These are phyloP conservation scores for Leucoma salicis DNA, from an alignment of 2,888 invertebrate species.

Conservation along the genomic window DNA sequence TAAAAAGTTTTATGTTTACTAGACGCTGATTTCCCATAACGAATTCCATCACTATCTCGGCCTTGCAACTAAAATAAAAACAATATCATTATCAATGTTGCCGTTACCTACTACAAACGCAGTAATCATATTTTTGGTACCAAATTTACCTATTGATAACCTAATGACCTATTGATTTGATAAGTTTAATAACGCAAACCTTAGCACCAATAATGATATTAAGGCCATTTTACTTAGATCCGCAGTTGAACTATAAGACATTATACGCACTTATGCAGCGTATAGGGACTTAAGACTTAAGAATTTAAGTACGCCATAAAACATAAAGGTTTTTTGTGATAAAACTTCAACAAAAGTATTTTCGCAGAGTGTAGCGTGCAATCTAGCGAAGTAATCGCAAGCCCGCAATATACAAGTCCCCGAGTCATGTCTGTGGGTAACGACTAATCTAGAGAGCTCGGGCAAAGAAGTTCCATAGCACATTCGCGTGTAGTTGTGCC, in stretches of 20 bases:
- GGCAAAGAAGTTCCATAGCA: background rate
- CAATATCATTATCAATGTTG: no score
- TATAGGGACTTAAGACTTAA: background rate
- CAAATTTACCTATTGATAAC: no score
- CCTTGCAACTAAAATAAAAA: no score
- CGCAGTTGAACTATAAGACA: no score
- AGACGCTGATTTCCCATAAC: no score
- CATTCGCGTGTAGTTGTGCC: background rate
- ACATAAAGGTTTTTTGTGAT: conserved; percentile 3
- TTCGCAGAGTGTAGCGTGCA: conserved; percentile 17
- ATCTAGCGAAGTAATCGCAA: conserved; percentile 25
- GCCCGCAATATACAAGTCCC: conserved; percentile 9
- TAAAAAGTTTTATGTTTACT: no score
- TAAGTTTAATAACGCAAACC: no score
- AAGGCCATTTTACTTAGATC: background rate
- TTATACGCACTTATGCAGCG: conserved; percentile 5
- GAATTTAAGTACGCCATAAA: background rate
- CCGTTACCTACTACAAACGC: no score
- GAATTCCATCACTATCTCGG: no score
- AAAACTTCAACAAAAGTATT: conserved; percentile 20
- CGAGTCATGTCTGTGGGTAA: conserved; percentile 28
- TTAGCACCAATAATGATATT: no score
- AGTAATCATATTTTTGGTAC: no score
- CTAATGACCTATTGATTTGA: no score
- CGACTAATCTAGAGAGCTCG: conserved; percentile 22